phyloP scores from a whole-genome alignment of 2,888 invertebrate species.

The Anthoptus insignis region DNA sequence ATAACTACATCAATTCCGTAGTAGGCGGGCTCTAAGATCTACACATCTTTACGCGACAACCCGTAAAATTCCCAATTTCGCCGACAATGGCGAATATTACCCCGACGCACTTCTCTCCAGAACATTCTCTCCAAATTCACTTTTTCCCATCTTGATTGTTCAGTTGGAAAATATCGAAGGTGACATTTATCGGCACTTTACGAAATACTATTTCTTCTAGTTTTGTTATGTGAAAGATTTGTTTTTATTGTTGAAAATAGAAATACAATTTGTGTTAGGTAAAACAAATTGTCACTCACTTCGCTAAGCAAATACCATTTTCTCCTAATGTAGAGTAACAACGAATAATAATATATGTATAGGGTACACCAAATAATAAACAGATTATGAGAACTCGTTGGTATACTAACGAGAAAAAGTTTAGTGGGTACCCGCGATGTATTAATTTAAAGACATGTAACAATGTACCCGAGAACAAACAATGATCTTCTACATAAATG shows the following conservation, averaged over 20 bases:
- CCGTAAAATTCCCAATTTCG: slow-evolving; percentile 69
- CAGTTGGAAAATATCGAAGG: slow-evolving; percentile 30
- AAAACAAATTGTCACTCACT: too few relatives aligned
- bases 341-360: too few relatives aligned
- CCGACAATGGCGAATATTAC: slow-evolving; percentile 60
- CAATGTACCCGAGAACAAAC: too few relatives aligned
- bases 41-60: slow-evolving; percentile 56
- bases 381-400: too few relatives aligned
- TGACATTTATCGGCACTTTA: slow-evolving; percentile 24
- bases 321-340: too few relatives aligned
- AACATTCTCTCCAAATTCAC: slow-evolving; percentile 33
- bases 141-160: slow-evolving; percentile 26
- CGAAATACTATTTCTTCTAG: slow-evolving; percentile 5
- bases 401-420: too few relatives aligned
- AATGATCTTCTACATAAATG: too few relatives aligned
- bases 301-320: too few relatives aligned
- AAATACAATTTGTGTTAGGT: not conserved
- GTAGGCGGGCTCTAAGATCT: slow-evolving; percentile 13
- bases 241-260: not conserved
- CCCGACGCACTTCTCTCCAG: slow-evolving; percentile 35
- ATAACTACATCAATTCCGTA: slow-evolving; percentile 34
- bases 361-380: too few relatives aligned
- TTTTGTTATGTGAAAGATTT: slow-evolving; percentile 5
- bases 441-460: too few relatives aligned
- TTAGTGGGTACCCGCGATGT: too few relatives aligned